Evolutionary conservation across 2,888 invertebrate genomes (phyloP).

Genomic region (Physocephala rufipes): DNA sequence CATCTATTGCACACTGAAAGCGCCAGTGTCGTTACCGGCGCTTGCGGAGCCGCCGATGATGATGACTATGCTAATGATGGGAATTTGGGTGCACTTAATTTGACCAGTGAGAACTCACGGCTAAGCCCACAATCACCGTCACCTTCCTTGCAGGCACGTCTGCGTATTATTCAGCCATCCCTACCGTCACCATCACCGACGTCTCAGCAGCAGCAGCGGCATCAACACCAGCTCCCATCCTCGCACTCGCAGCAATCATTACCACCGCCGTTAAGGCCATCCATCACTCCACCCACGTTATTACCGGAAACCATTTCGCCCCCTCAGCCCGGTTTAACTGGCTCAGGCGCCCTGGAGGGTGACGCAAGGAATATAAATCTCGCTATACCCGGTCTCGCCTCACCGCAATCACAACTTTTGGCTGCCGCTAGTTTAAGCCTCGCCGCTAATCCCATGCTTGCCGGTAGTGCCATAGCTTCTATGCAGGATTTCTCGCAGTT

Average conservation of each 20-base stretch:
- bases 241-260: conserved; percentile 34
- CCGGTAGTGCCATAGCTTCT: conserved; percentile 46
- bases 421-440: conserved; percentile 52
- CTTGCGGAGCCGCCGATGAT: conserved; percentile 23
- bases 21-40: too few relatives aligned
- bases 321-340: conserved; percentile 16
- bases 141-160: conserved; percentile 48
- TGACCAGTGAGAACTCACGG: conserved; percentile 63
- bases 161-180: conserved; percentile 42
- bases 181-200: conserved; percentile 40
- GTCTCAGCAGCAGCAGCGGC: conserved; percentile 40
- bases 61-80: conserved; percentile 53
- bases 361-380: conserved; percentile 38
- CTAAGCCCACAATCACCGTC: conserved; percentile 61
- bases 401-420: conserved; percentile 56
- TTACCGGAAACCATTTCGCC: conserved; percentile 32
- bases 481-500: conserved; percentile 61
- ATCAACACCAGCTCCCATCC: conserved; percentile 42
- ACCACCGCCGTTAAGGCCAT: conserved; percentile 37
- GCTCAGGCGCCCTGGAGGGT: neutral
- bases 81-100: conserved; percentile 59
- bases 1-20: conserved; percentile 35
- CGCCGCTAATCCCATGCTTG: conserved; percentile 51
- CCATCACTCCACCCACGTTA: neutral
- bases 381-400: conserved; percentile 51